A percentile compares a stretch with the other conserved stretches of the same genome.
These are phyloP conservation scores for Pimephales promelas DNA, from an alignment of 2,113 vertebrate species.

Conservation along the genomic window DNA sequence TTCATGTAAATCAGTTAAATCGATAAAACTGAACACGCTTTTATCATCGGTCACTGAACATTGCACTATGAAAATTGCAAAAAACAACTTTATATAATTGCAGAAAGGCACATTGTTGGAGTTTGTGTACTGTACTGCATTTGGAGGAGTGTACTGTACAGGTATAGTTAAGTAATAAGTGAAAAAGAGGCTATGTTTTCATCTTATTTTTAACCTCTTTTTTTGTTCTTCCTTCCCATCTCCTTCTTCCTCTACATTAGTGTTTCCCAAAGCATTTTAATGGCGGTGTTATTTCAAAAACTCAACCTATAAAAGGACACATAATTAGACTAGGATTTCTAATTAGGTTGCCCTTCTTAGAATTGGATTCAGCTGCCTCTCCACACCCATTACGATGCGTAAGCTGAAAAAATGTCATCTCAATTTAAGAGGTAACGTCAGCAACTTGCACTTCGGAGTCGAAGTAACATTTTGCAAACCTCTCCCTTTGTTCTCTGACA, in stretches of 20 bases:
- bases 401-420: conserved; percentile 42
- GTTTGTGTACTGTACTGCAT: too few species aligned
- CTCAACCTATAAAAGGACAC: conserved; percentile 37
- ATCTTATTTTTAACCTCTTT: background rate
- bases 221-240: conserved; percentile 6
- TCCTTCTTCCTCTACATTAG: conserved; percentile 2
- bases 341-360: conserved; percentile 47
- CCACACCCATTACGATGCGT: conserved; percentile 28
- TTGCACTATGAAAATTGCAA: too few species aligned
- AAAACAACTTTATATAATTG: too few species aligned
- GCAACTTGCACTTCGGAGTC: conserved; percentile 39
- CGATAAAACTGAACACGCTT: too few species aligned
- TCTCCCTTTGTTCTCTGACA: conserved; percentile 56
- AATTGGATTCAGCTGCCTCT: conserved; percentile 36
- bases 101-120: too few species aligned
- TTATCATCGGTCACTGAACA: too few species aligned
- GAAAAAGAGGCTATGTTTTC: background rate
- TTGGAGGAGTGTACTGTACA: too few species aligned
- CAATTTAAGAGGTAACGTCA: conserved; percentile 45
- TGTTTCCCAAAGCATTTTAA: conserved; percentile 33
- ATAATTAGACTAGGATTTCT: conserved; percentile 43
- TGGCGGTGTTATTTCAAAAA: conserved; percentile 32
- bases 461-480: conserved; percentile 34
- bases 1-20: too few species aligned
- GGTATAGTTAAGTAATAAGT: too few species aligned